Percentiles rank a stretch among this genome's conserved stretches.
phyloP scores from a whole-genome alignment of 1,140 invertebrate species.

The Anthonomus grandis region DNA sequence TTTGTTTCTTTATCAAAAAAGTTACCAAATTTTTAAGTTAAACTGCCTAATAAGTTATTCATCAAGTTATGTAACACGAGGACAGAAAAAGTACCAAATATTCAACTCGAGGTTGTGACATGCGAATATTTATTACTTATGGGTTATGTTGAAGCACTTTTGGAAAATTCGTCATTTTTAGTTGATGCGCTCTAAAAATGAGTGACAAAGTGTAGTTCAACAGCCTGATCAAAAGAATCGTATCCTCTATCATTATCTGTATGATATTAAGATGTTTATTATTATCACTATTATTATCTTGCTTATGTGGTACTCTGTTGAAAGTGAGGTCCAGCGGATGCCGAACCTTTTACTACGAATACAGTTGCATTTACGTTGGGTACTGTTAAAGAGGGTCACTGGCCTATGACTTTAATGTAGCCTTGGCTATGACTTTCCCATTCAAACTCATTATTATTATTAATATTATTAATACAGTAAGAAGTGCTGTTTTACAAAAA shows the following conservation, averaged over 20 bases:
- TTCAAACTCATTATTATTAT: conserved; percentile 11
- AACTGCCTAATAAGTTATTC: no score
- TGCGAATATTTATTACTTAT: background rate
- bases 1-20: no score
- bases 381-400: conserved; percentile 47
- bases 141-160: background rate
- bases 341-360: conserved; percentile 39
- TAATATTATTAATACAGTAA: no score
- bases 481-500: no score
- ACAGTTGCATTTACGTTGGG: conserved; percentile 45
- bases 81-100: no score
- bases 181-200: background rate
- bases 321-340: conserved; percentile 27
- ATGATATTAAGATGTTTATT: conserved; percentile 19
- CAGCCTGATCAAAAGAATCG: background rate
- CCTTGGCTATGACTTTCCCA: conserved; percentile 47
- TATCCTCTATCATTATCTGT: conserved; percentile 10
- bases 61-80: no score
- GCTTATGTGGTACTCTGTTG: no score
- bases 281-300: no score
- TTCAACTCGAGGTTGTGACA: no score
- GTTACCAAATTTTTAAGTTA: no score
- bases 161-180: background rate
- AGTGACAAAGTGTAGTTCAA: background rate
- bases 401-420: no score